Evolutionary conservation across 2,888 invertebrate species (phyloP), one percentile per base, ranked within the genome.

Genomic region (Drosophila stalkeri): DNA sequence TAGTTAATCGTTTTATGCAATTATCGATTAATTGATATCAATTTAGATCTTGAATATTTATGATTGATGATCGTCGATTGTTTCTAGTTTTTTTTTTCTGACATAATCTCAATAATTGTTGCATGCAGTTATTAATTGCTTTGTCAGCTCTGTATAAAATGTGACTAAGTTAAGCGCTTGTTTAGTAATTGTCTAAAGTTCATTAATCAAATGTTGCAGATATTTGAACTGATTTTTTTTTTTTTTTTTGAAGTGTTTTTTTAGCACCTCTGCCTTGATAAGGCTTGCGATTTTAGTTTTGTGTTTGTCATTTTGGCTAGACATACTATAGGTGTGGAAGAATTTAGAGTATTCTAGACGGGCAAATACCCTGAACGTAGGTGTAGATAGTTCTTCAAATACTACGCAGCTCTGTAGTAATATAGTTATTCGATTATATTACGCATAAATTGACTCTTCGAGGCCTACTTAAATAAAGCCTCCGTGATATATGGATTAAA

Each of bases 221-320:
- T 59, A 39, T 54, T 56, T 3, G 33, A 57, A 47, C 33, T 63
- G 33, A 44, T 37, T 31, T 31, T 37, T 35, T 3, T 44, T 23
- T 27, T 27, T 35, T 8, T 44, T n/a, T n/a, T n/a, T 66, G 20
- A n/a, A 63, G 63, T 57, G 63, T 56, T 73, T 33, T 51, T 8
- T 27, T 23, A 20, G 16, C 35, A 31, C 14, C 9, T 49, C 12
- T n/a, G 35, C 3, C 33, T 59, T 18, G 77, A 75, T 76, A 75
- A 61, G 43, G 23, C 46, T 61, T 52, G 2, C 2, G 20, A 31
- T 12, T 31, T 18, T 31, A 14, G 18, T 12, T 43, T 56, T 27
- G n/a, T 12, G 27, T 3, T 27, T 8, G 9, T 41, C 27, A 14
- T 31, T 20, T 27, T 33, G 39, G 56, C 23, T 27, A 31, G 46